Conservation (phyloP, 2,888 invertebrate genomes). For the Tetanocera ferruginea region DNA sequence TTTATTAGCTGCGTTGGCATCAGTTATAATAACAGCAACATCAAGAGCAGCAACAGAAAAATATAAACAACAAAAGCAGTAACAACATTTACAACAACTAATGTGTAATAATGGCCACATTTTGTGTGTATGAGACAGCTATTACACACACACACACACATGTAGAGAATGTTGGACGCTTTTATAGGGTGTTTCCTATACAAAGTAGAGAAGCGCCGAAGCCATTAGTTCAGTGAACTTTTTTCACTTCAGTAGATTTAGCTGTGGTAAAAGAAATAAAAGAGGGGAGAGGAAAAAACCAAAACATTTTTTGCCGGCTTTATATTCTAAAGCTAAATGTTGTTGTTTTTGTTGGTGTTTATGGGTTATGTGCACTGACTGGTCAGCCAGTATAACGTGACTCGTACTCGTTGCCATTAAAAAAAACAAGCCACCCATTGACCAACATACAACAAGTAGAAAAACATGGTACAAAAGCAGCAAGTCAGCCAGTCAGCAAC, state of each 20-base stretch:
- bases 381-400: neutral
- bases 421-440: conserved; percentile 39
- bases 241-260: conserved; percentile 63
- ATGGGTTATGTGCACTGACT: neutral
- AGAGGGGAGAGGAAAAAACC: neutral
- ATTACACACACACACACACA: conserved; percentile 10
- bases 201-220: conserved; percentile 40
- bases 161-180: conserved; percentile 6
- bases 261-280: neutral
- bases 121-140: conserved; percentile 5
- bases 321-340: neutral
- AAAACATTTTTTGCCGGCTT: neutral
- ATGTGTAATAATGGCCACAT: neutral
- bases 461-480: conserved; percentile 10
- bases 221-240: conserved; percentile 59
- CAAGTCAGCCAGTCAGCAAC: neutral
- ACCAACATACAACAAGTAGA: conserved; percentile 34
- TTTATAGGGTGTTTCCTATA: conserved; percentile 34
- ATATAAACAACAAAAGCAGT: neutral
- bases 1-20: conserved; percentile 25
- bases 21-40: neutral
- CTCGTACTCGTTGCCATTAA: neutral
- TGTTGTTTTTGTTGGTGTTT: neutral
- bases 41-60: conserved; percentile 18
- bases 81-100: conserved; percentile 6